Base-by-base conservation (phyloP, 2,888 invertebrate species). In the Drosophila robusta region DNA sequence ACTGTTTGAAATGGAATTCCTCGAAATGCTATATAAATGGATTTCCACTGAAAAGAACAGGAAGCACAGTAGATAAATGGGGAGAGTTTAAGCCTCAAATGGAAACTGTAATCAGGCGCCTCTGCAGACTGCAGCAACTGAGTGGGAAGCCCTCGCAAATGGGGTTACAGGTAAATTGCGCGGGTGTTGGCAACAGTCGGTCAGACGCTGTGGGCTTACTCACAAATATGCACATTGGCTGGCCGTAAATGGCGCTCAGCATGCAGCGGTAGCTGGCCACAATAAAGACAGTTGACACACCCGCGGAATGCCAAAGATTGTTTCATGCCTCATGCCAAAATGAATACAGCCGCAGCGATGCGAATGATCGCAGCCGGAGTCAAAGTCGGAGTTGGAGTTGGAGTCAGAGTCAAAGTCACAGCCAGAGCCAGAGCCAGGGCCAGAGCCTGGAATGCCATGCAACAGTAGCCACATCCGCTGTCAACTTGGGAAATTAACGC, bases 381-480 rank as follows among this genome's bases (percentile, higher is more conserved):
- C 4, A 12, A 1, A 38, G 18, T 3, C 14, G 11, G 32, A 26
- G 34, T 7, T 14, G 9, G 47, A 34, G 57, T 3, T 16, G n/a
- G 2, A 38, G 18, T 4, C 18, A 8, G 26, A 26, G 34, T 7
- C 12, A 7, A 39, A 34, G 14, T 4, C 8, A 5, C 34, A 38
- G 49, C 3, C 29, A 9, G 38, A 24, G 51, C 0, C 38, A 18
- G 26, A 26, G 34, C 4, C 12, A 7, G 38, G 18, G 51, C 0
- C 38, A 18, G 51, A 26, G 61, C 11, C 39, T 49, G 79, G 70
- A 75, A 68, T 76, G 75, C 72, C 73, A 74, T 55, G 74, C 56
- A 44, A 73, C 89, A 87, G 87, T 85, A 85, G 89, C 87, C 79
- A 84, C 81, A 85, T 84, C 77, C 81, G 87, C 89, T 85, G 89